phyloP scores from a whole-genome alignment of 2,888 invertebrate genomes.

The Caprella mutica region DNA sequence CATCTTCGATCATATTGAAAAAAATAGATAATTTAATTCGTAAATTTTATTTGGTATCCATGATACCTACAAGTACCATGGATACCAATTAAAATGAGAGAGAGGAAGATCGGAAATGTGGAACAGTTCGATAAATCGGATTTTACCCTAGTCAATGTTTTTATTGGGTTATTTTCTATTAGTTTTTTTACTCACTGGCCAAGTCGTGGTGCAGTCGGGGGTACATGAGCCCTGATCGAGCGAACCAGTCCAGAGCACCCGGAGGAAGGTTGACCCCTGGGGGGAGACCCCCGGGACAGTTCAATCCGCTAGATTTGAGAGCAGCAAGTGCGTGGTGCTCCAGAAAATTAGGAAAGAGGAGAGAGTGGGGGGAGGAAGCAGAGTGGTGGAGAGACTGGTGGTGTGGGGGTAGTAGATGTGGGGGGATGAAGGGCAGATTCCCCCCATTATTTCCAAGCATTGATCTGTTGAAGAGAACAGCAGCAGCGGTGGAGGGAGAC shows the following conservation, averaged over 20 bases:
- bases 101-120: too few relatives aligned
- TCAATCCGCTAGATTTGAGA: constrained; percentile 15
- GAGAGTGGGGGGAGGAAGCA: not conserved
- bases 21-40: too few relatives aligned
- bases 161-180: too few relatives aligned
- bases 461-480: constrained; percentile 15
- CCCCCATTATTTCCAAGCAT: constrained; percentile 14
- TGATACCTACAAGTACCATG: too few relatives aligned
- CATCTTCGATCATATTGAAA: too few relatives aligned
- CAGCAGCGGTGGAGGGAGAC: constrained; percentile 10
- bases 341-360: constrained; percentile 13
- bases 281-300: constrained; percentile 8
- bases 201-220: constrained; percentile 27
- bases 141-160: too few relatives aligned
- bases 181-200: constrained; percentile 24
- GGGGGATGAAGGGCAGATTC: constrained; percentile 19
- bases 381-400: constrained; percentile 16
- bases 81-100: too few relatives aligned
- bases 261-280: constrained; percentile 8
- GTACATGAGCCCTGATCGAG: constrained; percentile 27
- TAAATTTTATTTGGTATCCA: too few relatives aligned
- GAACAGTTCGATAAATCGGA: too few relatives aligned
- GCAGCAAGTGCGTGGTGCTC: constrained; percentile 29
- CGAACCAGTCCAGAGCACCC: constrained; percentile 30
- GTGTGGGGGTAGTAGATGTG: constrained; percentile 22